These are phyloP conservation scores for Aleiodes alternator DNA, from an alignment of 2,888 invertebrate genomes.

Conservation along the genomic window DNA sequence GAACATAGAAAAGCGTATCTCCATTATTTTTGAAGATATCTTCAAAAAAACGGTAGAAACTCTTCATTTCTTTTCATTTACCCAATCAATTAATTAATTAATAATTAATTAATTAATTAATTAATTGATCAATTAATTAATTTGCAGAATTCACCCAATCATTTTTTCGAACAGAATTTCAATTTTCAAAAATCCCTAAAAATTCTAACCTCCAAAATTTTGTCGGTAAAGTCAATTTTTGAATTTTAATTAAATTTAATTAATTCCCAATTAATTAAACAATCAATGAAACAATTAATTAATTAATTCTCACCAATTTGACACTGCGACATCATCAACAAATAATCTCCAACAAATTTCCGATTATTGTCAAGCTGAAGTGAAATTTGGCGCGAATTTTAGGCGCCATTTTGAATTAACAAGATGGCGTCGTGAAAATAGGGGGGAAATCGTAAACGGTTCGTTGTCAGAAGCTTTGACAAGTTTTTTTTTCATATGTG, in stretches of 20 bases:
- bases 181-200: background rate
- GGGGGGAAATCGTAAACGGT: slow-evolving; percentile 28
- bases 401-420: slow-evolving; percentile 1
- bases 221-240: no score
- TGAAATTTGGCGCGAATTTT: slow-evolving; percentile 23
- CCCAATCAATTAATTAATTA: background rate
- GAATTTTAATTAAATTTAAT: background rate
- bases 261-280: background rate
- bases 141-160: no score
- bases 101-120: background rate
- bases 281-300: background rate
- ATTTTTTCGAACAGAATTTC: background rate
- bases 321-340: slow-evolving; percentile 36
- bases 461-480: slow-evolving; percentile 25
- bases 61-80: no score
- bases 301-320: slow-evolving; percentile 33
- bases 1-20: no score
- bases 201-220: slow-evolving; percentile 12
- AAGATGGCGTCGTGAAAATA: slow-evolving; percentile 14
- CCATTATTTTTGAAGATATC: no score
- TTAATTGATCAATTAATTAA: no score
- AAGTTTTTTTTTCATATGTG: slow-evolving; percentile 33
- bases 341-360: background rate
- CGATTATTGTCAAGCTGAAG: background rate
- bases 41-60: no score